Conservation (phyloP, 2,113 vertebrate species). For the Phasianus colchicus region DNA sequence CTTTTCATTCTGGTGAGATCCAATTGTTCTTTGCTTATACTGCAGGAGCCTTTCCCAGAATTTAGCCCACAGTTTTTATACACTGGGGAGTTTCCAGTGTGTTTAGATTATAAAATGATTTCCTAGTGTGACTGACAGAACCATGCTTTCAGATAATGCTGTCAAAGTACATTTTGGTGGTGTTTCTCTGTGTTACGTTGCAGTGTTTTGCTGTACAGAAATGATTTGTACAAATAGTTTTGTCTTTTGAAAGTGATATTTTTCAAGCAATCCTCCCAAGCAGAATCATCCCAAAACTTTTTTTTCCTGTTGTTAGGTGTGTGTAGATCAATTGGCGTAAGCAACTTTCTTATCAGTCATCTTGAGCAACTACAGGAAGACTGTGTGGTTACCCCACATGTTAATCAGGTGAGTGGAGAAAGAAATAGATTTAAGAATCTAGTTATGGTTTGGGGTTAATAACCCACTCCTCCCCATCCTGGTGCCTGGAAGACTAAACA, state of each 20-base stretch:
- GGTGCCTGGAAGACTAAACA: not conserved
- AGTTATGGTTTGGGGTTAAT: not conserved
- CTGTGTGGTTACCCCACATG: conserved; percentile 75
- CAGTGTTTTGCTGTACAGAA: not conserved
- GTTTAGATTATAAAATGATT: conserved; percentile 75
- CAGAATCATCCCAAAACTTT: not conserved
- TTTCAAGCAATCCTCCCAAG: not conserved
- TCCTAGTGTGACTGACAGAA: conserved; percentile 48
- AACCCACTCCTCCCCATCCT: not conserved
- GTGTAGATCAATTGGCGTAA: conserved; percentile 82
- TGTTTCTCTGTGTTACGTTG: not conserved
- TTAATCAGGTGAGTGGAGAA: conserved; percentile 79
- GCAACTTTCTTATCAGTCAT: conserved; percentile 86
- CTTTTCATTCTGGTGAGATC: conserved; percentile 79
- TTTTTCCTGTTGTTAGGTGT: conserved; percentile 67
- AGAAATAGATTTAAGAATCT: not conserved
- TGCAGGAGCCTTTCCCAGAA: conserved; percentile 78
- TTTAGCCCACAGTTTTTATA: conserved; percentile 74
- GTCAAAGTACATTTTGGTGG: conserved; percentile 24
- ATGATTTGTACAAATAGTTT: not conserved
- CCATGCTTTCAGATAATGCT: conserved; percentile 18
- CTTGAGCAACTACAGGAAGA: conserved; percentile 84
- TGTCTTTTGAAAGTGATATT: not conserved
- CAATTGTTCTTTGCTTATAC: conserved; percentile 79
- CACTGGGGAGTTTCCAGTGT: conserved; percentile 73